Base-by-base conservation (phyloP, 2,797 vertebrate genomes). In the Psittacula derbiana region DNA sequence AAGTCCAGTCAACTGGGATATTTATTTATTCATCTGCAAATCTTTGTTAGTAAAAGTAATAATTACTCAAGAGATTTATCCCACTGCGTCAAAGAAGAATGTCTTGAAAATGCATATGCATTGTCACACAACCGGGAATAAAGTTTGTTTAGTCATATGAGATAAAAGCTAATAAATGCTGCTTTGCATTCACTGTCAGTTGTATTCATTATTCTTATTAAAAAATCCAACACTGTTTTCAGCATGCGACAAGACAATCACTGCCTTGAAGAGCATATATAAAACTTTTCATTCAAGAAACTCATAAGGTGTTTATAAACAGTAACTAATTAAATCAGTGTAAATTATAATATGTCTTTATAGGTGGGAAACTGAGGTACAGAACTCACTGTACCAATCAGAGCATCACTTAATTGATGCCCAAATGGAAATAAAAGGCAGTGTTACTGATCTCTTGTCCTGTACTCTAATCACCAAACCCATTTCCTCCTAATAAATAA, bases 151-250 rank as follows among this genome's bases (percentile, higher is more conserved):
- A 93, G 79, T 83, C 65, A 65, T 61, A 85, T 17, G 67, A 94
- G 46, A 89, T 85, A 38, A 95, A 94, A 94, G 55, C 24, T 86
- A 46, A 83, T 83, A 94, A 95, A 94, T 62, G 53, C 61, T 80
- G 16, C 28, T 95, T 89, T 74, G n/a, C 27, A 94, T 94, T 95
- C 95, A 74, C 21, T 69, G 71, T 31, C 38, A 78, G 57, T 50
- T 10, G 0, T 33, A 65, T 41, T 86, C 38, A 79, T 83, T 83
- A 86, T 50, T 78, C 41, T 41, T 65, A 67, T 89, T 90, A 86
- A 88, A 91, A 94, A 30, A 89, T 43, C 16, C 41, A 86, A 67
- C 36, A 38, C 62, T 44, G 27, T 75, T 86, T 92, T 91, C 69
- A 83, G 8, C 52, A 33, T 83, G 41, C 21, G 15, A 81, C 62